A percentile compares a stretch with the other conserved stretches of the same genome.
phyloP scores from a whole-genome alignment of 2,113 vertebrate genomes.

The Panthera leo region DNA sequence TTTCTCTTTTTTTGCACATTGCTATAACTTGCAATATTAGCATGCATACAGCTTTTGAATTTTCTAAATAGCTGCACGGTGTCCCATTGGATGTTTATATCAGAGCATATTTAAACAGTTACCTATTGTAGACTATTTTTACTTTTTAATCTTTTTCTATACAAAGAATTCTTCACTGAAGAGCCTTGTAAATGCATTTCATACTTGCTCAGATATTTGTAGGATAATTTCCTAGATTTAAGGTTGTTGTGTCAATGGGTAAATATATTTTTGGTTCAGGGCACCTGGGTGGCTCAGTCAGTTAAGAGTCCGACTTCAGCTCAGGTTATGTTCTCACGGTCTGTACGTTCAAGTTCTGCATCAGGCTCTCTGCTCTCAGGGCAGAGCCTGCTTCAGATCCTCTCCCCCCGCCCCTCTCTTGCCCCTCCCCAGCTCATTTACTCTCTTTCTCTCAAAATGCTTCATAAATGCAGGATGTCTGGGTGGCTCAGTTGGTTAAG shows the following conservation, averaged over 20 bases:
- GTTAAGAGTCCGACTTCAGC: too few species aligned
- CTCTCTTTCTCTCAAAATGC: too few species aligned
- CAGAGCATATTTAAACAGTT: background rate
- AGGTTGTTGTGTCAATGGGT: background rate
- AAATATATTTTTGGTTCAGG: background rate
- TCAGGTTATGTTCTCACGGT: too few species aligned
- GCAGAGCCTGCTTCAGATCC: too few species aligned
- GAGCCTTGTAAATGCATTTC: background rate
- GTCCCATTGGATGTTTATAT: background rate
- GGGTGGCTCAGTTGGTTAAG: too few species aligned
- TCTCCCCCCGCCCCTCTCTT: too few species aligned
- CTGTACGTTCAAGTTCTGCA: too few species aligned
- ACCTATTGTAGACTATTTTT: background rate
- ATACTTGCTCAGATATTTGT: background rate
- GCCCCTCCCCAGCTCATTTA: too few species aligned
- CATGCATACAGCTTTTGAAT: background rate
- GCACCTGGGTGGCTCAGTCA: too few species aligned
- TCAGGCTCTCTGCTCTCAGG: too few species aligned
- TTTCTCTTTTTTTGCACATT: background rate
- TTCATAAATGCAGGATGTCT: too few species aligned
- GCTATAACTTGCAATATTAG: background rate
- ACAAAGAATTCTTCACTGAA: background rate
- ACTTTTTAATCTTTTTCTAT: background rate
- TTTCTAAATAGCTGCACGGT: background rate
- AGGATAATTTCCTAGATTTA: background rate